Conservation (phyloP, 35 echinoderm and acorn worm genomes). For the Amphiura filiformis region DNA sequence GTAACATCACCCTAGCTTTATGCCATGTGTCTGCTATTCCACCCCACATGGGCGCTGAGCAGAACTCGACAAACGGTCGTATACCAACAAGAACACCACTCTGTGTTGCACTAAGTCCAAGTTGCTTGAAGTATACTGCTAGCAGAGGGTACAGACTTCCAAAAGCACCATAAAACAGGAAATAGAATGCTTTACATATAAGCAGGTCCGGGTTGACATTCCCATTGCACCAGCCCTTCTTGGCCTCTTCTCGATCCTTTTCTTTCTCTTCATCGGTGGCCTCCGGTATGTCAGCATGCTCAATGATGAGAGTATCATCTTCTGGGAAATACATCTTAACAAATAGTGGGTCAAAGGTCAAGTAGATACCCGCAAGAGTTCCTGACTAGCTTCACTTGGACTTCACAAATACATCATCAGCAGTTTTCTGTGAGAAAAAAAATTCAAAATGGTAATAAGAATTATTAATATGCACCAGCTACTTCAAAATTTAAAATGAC, state of each 20-base stretch:
- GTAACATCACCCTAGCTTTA: slow-evolving; percentile 83
- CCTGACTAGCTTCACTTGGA: too few species aligned
- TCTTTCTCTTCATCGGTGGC: slow-evolving; percentile 18
- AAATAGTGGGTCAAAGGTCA: neutral
- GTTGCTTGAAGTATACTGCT: slow-evolving; percentile 93
- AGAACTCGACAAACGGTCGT: slow-evolving; percentile 90
- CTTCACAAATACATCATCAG: too few species aligned
- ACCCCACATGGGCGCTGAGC: slow-evolving; percentile 82
- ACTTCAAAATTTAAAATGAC: too few species aligned
- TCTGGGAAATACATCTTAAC: slow-evolving; percentile 74
- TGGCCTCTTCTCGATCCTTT: slow-evolving; percentile 9
- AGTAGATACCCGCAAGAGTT: too few species aligned
- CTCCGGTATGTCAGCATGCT: slow-evolving; percentile 47
- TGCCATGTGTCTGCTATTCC: slow-evolving; percentile 80
- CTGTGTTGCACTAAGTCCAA: slow-evolving; percentile 75
- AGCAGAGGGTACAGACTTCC: slow-evolving; percentile 86
- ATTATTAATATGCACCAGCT: too few species aligned
- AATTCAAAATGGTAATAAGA: too few species aligned
- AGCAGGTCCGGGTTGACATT: slow-evolving; percentile 74
- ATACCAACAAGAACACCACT: slow-evolving; percentile 87
- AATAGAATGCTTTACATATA: slow-evolving; percentile 82
- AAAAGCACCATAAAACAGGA: slow-evolving; percentile 90
- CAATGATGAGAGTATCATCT: slow-evolving; percentile 79
- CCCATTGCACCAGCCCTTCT: slow-evolving; percentile 38
- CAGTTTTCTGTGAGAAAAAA: too few species aligned